Base-by-base conservation (phyloP, 2,797 vertebrate genomes). In the Chelmon rostratus region DNA sequence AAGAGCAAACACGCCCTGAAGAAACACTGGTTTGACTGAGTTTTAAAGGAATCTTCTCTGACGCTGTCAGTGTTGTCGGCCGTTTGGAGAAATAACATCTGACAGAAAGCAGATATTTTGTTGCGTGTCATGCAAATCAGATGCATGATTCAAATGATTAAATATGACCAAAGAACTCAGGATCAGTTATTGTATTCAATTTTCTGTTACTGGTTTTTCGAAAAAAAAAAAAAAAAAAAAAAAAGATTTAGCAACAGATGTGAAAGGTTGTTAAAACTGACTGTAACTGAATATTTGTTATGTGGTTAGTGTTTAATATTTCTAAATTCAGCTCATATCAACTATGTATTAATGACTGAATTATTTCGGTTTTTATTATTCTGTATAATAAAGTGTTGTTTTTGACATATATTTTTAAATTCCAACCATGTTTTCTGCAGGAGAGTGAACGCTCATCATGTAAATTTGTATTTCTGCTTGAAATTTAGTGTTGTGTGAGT, bases 401-500 rank as follows among this genome's bases (percentile, higher is more conserved):
- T 38, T 54, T n/a, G 28, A 8, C 16, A 52, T 10, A n/a, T 49
- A 33, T 25, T 6, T 7, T 28, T 0, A 23, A 28, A n/a, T 35
- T 31, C 18, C 7, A 49, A 2, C 25, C 6, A 4, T 16, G 28
- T 54, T 64, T 44, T 42, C 15, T 44, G 58, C 23, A 35, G 42
- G 21, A 35, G 28, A 15, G 12, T n/a, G 2, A 70, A 53, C 19
- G 44, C 47, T 47, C 11, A 46, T n/a, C 28, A 31, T 2, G 28
- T 31, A 31, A 31, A 31, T 31, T 31, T 31, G 28, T 38, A 38
- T 9, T 38, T 8, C 8, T 64, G 71, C 19, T 35, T 57, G 42
- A 42, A 40, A 61, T 57, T 67, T n/a, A 44, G 18, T 37, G 50
- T 15, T 61, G 62, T 53, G 58, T 65, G 69, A 73, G n/a, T 53